Evolutionary conservation across 2,888 invertebrate genomes (phyloP).

Genomic region (Troilus luridus): DNA sequence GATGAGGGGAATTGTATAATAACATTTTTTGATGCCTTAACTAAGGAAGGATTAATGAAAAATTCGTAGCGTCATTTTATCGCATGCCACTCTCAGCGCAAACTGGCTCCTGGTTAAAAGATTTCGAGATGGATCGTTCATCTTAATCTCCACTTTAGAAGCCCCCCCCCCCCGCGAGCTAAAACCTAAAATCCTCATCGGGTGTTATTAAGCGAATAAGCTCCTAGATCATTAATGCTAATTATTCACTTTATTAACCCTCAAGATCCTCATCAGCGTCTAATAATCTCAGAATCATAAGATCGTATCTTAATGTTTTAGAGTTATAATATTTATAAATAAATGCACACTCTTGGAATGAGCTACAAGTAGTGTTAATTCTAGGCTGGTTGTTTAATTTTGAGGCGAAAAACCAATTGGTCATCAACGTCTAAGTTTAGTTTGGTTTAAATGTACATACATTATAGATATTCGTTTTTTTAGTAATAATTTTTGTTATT

Average conservation of each 20-base stretch:
- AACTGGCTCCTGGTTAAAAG: constrained; percentile 18
- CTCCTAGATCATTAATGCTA: background rate
- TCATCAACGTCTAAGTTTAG: no score
- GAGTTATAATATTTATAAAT: no score
- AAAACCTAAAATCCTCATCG: background rate
- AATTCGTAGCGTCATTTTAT: constrained; percentile 30
- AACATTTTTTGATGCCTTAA: background rate
- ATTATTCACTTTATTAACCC: background rate
- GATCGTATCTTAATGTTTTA: no score
- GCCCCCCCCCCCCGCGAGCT: background rate
- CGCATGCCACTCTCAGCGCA: background rate
- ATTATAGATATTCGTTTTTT: no score
- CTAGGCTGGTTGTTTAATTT: no score
- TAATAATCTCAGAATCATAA: background rate
- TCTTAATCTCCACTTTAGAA: background rate
- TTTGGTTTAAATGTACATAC: no score
- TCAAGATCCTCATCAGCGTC: background rate
- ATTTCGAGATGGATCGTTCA: background rate
- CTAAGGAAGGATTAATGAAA: constrained; percentile 15
- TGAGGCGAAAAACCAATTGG: no score
- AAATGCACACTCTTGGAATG: no score
- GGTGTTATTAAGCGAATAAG: constrained; percentile 1
- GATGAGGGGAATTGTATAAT: background rate
- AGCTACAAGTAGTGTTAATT: no score
- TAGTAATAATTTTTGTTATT: no score